Base-by-base conservation (phyloP, 2,888 invertebrate species). In the Ormyrus pomaceus region DNA sequence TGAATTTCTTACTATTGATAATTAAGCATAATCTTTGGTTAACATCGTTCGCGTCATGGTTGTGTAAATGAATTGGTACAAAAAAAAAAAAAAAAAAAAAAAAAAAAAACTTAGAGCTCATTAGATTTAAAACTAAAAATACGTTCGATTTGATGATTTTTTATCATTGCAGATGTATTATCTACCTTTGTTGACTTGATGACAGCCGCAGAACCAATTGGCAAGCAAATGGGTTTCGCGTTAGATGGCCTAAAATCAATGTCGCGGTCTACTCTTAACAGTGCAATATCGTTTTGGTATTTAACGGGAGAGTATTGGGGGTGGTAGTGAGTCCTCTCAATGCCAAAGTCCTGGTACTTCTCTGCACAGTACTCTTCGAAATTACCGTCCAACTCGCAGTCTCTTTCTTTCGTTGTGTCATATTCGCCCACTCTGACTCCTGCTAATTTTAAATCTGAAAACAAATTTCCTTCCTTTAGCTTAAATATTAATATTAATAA, bases 391-490 rank as follows among this genome's bases (percentile, higher is more conserved):
- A 87, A 65, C 58, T 75, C 92, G 85, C 93, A 93, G 83, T 93
- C 92, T 19, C 84, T 87, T 79, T 89, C 90, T n/a, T 89, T 90
- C 64, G 84, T 87, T 55, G 91, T 81, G 85, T 93, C 90, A 80
- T 94, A 93, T 82, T 95, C 95, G 3, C 95, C 95, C 55, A 95
- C 89, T 51, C 95, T 92, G 10, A 94, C 93, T 51, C 93, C 92
- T 1, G 76, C 68, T 48, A 89, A 71, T n/a, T 10, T 79, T 2
- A 87, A 10, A 58, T 77, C 89, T 89, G 58, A 68, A 58, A 70
- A 19, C 19, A 19, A 19, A 19, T 19, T 19, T 19, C 19, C 19
- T 19, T 19, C 19, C 19, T 19, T 19, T 19, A 19, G 1, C 19
- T 19, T 19, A 19, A 19, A 1, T 19, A 19, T 19, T 10, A 59